phyloP scores from a whole-genome alignment of 2,888 invertebrate species.

The Graphium colonna region DNA sequence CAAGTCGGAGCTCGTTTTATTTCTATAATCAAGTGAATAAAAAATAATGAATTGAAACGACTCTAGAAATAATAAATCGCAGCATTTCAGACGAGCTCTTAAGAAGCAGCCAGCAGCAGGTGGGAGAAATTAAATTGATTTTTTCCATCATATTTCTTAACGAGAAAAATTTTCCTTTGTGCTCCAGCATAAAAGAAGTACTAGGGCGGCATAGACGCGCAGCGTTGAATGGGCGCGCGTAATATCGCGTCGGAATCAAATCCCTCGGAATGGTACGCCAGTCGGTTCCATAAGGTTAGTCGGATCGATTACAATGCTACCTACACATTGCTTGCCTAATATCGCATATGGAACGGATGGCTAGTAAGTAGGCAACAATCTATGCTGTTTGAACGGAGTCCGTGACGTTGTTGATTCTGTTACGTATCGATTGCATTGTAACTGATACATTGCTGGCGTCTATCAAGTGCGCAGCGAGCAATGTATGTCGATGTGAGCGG shows the following conservation, averaged over 20 bases:
- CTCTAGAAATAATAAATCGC: no score
- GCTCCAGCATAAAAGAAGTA: conserved; percentile 10
- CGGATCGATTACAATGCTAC: background rate
- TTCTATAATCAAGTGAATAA: no score
- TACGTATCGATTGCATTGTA: background rate
- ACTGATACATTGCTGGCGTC: conserved; percentile 13
- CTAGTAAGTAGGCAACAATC: no score
- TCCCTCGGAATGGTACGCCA: conserved; percentile 10
- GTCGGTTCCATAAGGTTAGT: conserved; percentile 1
- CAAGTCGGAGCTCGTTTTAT: no score
- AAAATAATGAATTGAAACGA: no score
- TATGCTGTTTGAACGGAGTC: no score
- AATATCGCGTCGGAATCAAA: conserved; percentile 16
- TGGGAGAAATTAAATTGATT: background rate
- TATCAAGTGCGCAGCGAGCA: conserved; percentile 4
- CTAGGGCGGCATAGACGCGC: conserved; percentile 6
- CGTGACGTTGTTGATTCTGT: no score
- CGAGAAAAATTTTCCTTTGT: conserved; percentile 4
- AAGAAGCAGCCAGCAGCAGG: background rate
- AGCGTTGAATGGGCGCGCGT: no score
- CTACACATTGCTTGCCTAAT: conserved; percentile 15
- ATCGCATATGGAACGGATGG: conserved; percentile 11
- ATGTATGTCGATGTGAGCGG: conserved; percentile 6
- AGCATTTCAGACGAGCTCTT: background rate
- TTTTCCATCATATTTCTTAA: background rate